Evolutionary conservation across 2,113 vertebrate species (phyloP), one percentile per base, ranked within the genome.

Genomic region (Cyphomyrus discorhynchus): DNA sequence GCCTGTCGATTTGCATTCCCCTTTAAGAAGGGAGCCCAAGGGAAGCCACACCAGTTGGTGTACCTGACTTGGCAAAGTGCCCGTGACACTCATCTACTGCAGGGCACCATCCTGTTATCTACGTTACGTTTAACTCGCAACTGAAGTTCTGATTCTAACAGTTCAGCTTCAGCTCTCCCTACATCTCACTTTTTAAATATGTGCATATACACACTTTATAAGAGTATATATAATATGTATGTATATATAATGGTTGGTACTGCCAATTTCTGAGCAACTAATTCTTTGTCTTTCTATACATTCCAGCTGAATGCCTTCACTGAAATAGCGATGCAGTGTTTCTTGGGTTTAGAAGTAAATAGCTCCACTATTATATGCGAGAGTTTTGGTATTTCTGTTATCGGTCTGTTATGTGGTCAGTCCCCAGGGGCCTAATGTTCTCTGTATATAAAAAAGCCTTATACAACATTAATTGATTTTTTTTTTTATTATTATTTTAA

Each of bases 301-400:
- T 96, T 96, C 95, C 95, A 95, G 92, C 91, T 89, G 93, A 94
- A 94, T 94, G 95, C 94, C 94, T 96, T 95, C 91, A 93, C 91
- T 93, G 87, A 91, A 80, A 91, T n/a, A 47, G 82, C 46, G 24
- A 45, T 45, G 82, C 24, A 46, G 82, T 46, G 45, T 45, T 89
- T 90, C 90, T 82, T 56, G 56, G 91, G 91, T 83, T 45, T 91
- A 77, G 42, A 5, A 42, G 89, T 89, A 88, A 82, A 62, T 89
- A 2, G 91, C 47, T 82, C 90, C 91, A 84, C 90, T 31, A 80
- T 89, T 90, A 92, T n/a, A 5, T 86, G 88, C 42, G 7, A 31
- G n/a, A 86, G 88, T 91, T 85, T 15, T 27, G 80, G 62, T 70
- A 88, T 88, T 19, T 86, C 24, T 87, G 35, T 62, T 53, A 77